Percentiles rank a stretch among this genome's conserved stretches.
Evolutionary conservation across 2,113 vertebrate species (phyloP).

Genomic region (Bagarius yarrelli): DNA sequence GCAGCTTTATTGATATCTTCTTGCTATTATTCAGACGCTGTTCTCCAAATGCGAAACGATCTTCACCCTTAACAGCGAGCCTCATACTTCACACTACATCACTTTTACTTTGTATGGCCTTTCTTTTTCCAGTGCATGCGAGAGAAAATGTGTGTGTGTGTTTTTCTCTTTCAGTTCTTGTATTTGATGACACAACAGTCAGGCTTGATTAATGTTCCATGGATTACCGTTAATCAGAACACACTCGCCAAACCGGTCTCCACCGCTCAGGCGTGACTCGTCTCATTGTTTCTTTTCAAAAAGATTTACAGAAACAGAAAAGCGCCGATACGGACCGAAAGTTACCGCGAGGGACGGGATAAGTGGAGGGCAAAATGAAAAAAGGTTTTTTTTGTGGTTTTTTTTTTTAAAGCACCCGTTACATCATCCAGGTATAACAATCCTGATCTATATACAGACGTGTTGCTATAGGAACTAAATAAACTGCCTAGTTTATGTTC

Average conservation of each 20-base stretch:
- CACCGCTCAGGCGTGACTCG: background rate
- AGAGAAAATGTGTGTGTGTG: background rate
- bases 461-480: too few species aligned
- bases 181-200: constrained; percentile 18
- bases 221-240: constrained; percentile 33
- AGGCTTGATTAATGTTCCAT: constrained; percentile 23
- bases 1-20: background rate
- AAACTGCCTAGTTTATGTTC: too few species aligned
- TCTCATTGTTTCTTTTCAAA: constrained; percentile 27
- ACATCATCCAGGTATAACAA: background rate
- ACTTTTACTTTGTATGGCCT: background rate
- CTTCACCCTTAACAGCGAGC: background rate
- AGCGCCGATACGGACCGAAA: background rate
- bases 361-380: background rate
- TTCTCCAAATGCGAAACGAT: constrained; percentile 15
- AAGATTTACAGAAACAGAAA: background rate
- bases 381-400: too few species aligned
- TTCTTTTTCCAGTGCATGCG: background rate
- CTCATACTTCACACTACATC: constrained; percentile 29
- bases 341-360: background rate
- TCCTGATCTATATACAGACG: background rate
- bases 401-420: background rate
- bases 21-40: constrained; percentile 1
- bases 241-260: constrained; percentile 2
- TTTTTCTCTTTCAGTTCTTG: background rate